Base-by-base conservation (phyloP, 92 coral and sea anemone species). In the Actinostola sp. region DNA sequence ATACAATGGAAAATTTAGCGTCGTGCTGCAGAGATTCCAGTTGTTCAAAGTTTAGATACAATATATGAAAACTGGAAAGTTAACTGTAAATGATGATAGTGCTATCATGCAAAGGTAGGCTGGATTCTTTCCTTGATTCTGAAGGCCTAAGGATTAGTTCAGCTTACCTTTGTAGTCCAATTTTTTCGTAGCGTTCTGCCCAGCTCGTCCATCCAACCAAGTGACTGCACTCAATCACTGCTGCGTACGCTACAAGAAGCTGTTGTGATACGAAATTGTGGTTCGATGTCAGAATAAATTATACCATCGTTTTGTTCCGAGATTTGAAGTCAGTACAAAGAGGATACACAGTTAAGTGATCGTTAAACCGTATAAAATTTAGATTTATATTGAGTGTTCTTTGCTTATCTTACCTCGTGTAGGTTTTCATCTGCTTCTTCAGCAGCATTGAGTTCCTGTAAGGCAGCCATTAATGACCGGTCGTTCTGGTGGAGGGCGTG, bases 361-460 rank as follows among this genome's bases (percentile, higher is more conserved):
- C 4, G 6, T 4, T 36, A 36, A 36, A 36, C 6, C 42, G 11
- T 4, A 36, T 11, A 36, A 36, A 36, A 4, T 2, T 5, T 53
- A 20, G n/a, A n/a, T n/a, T n/a, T n/a, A n/a, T n/a, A n/a, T n/a
- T n/a, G n/a, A n/a, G n/a, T n/a, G n/a, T n/a, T n/a, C n/a, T n/a
- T n/a, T n/a, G n/a, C n/a, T n/a, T n/a, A n/a, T n/a, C n/a, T n/a
- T 48, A 94, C 98, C 90, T 94, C 98, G 75, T 91, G 95, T 4
- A 94, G 54, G 52, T 94, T 86, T 67, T 89, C 97, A 13, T 92
- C 98, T 15, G 97, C 97, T 63, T 88, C 97, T 62, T 94, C 98
- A 1, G 98, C 98, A 31, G 91, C 85, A 61, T 94, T 94, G 25
- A 94, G 82, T 53, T 91, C 95, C 55, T 94, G 92, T 19, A 94